Evolutionary conservation across 53 echinoderm and acorn worm genomes (phyloP).

Genomic region (Holothuria scabra): DNA sequence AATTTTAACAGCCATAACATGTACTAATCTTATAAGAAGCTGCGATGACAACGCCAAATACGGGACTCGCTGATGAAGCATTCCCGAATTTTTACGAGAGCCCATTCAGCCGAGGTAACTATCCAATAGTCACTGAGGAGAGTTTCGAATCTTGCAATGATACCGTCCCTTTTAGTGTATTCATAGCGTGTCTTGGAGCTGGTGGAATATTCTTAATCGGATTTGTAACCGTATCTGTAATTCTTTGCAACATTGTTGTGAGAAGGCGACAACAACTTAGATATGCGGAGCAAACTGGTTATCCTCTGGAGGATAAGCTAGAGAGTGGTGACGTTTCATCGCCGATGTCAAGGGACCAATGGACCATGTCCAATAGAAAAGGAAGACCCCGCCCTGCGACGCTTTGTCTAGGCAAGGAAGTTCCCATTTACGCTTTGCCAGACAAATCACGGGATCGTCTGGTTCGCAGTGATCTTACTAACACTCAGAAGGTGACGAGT

Average conservation of each 20-base stretch:
- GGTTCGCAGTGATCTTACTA: background rate
- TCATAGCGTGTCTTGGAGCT: background rate
- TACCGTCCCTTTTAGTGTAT: conserved; percentile 1
- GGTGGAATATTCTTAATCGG: conserved; percentile 1
- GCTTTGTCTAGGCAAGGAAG: conserved; percentile 17
- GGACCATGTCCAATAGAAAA: background rate
- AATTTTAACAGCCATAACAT: too few species aligned
- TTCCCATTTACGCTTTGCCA: conserved; percentile 36
- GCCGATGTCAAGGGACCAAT: background rate
- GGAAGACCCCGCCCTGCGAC: conserved; percentile 10
- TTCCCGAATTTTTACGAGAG: too few species aligned
- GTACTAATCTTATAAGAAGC: too few species aligned
- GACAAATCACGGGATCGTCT: conserved; percentile 21
- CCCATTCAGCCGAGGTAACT: too few species aligned
- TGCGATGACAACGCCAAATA: too few species aligned
- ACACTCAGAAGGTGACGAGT: too few species aligned
- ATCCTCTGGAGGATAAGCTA: background rate
- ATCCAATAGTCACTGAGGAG: too few species aligned
- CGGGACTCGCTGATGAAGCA: too few species aligned
- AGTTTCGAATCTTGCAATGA: too few species aligned
- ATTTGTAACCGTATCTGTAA: background rate
- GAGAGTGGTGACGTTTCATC: background rate
- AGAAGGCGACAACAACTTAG: background rate
- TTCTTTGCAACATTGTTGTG: background rate
- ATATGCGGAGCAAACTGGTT: background rate